Evolutionary conservation across 2,888 invertebrate genomes (phyloP).

Genomic region (Lasioglossum marginatum): DNA sequence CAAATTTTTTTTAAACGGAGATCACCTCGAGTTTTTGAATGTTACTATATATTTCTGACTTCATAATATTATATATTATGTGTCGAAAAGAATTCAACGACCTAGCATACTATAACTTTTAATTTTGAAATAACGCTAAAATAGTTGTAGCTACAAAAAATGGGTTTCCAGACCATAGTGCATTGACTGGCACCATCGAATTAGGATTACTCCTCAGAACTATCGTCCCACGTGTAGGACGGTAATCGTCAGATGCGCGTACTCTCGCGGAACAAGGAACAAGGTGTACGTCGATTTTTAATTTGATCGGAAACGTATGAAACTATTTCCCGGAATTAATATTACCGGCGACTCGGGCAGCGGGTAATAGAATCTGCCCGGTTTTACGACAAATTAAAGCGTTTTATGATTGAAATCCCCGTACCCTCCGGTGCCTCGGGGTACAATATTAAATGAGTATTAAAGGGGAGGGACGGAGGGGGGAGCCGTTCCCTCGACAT

Average conservation of each 20-base stretch:
- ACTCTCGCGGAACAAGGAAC: not conserved
- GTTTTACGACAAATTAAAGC: conserved; percentile 40
- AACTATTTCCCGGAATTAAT: not conserved
- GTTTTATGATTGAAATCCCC: conserved; percentile 15
- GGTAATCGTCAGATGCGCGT: not conserved
- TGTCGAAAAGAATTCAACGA: no score
- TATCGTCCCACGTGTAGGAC: not conserved
- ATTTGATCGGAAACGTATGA: not conserved
- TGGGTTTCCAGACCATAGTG: no score
- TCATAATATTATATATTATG: no score
- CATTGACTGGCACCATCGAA: not conserved
- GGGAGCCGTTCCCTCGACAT: not conserved
- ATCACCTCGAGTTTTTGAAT: no score
- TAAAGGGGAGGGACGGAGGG: not conserved
- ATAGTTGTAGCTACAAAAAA: no score
- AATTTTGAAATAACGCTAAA: no score
- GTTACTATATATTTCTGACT: no score
- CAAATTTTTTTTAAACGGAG: no score
- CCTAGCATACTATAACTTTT: no score
- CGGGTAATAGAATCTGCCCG: not conserved
- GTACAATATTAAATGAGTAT: conserved; percentile 5
- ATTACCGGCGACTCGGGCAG: not conserved
- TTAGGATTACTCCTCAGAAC: not conserved
- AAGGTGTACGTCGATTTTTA: not conserved
- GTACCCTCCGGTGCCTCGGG: not conserved